A percentile compares a stretch with the other conserved stretches of the same genome.
These are phyloP conservation scores for Poecile atricapillus DNA, from an alignment of 2,113 vertebrate genomes.

Conservation along the genomic window DNA sequence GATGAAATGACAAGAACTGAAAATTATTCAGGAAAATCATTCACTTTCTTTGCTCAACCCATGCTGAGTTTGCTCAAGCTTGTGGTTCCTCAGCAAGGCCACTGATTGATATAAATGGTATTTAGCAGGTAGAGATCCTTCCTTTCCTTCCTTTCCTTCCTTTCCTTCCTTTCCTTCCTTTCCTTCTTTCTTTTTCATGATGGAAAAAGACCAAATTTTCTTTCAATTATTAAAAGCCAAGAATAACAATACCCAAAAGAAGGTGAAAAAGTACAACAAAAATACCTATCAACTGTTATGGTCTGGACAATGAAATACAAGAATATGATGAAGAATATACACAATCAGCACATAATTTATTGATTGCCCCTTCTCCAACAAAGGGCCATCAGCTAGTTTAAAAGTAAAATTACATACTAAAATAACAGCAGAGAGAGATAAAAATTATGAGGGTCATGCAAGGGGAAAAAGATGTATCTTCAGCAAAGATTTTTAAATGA, in stretches of 20 bases:
- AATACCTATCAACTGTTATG: background rate
- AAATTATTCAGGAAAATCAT: background rate
- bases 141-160: too few species aligned
- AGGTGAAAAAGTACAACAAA: conserved; percentile 36
- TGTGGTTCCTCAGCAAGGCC: background rate
- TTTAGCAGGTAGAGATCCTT: background rate
- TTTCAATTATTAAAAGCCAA: conserved; percentile 10
- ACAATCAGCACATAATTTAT: conserved; percentile 58
- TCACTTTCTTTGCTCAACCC: background rate
- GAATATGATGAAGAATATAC: conserved; percentile 30
- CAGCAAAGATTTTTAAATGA: conserved; percentile 65
- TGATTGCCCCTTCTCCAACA: conserved; percentile 30
- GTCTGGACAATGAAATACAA: conserved; percentile 41
- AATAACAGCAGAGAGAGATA: conserved; percentile 53
- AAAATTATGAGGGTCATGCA: conserved; percentile 58
- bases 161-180: too few species aligned
- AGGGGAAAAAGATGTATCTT: conserved; percentile 63
- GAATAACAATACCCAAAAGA: background rate
- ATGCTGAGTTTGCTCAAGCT: background rate
- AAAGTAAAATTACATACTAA: conserved; percentile 55
- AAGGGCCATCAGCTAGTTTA: conserved; percentile 51
- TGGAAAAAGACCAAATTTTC: background rate
- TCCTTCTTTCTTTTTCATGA: background rate
- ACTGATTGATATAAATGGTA: background rate
- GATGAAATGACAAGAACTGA: background rate